Conservation (phyloP, 2,888 invertebrate genomes). For the Drosophila flavopinicola region DNA sequence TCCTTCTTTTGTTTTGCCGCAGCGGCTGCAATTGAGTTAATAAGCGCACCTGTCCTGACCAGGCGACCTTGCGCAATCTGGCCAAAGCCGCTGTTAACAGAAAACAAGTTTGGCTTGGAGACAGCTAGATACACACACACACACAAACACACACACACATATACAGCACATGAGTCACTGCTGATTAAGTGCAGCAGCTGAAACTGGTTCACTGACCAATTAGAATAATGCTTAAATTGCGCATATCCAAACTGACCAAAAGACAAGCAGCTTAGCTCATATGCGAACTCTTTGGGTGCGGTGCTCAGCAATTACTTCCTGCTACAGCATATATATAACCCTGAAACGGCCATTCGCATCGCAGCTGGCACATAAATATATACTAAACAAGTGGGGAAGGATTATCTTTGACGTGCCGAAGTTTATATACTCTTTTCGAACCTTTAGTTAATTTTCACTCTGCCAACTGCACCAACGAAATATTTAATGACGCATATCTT, state of each 20-base stretch:
- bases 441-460: no score
- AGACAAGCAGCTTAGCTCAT: conserved; percentile 3
- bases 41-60: conserved; percentile 73
- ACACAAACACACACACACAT: not conserved
- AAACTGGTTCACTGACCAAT: conserved; percentile 74
- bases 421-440: no score
- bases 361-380: conserved; percentile 1
- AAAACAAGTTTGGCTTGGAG: conserved; percentile 59
- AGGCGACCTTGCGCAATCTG: conserved; percentile 79
- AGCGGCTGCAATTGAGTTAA: conserved; percentile 57
- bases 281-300: conserved; percentile 46
- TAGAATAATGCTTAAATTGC: conserved; percentile 66
- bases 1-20: conserved; percentile 6
- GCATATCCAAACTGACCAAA: conserved; percentile 32
- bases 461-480: no score
- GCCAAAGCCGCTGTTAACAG: conserved; percentile 41
- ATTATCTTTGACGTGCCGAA: no score
- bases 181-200: conserved; percentile 43
- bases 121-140: conserved; percentile 20
- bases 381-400: no score
- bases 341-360: conserved; percentile 66
- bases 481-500: no score
- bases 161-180: conserved; percentile 49
- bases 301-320: conserved; percentile 60
- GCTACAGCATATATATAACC: conserved; percentile 55